These are phyloP conservation scores for Bibio marci DNA, from an alignment of 2,888 invertebrate genomes.

Conservation along the genomic window DNA sequence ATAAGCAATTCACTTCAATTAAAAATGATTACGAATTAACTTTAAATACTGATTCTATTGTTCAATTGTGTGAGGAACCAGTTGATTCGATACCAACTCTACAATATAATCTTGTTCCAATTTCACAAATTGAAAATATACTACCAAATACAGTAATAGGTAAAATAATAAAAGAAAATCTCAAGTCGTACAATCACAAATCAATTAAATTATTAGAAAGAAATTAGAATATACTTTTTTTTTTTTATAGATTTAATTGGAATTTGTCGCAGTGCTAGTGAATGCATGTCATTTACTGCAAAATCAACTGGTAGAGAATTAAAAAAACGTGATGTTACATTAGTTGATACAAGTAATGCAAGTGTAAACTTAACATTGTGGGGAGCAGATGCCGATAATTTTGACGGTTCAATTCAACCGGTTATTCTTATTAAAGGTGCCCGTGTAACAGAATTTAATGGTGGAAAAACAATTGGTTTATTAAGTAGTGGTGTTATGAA, in stretches of 20 bases:
- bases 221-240: neutral
- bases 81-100: slow-evolving; percentile 51
- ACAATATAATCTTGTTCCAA: slow-evolving; percentile 58
- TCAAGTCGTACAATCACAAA: neutral
- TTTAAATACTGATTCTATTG: slow-evolving; percentile 54
- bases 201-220: too few relatives aligned
- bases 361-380: slow-evolving; percentile 70
- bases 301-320: slow-evolving; percentile 64
- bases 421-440: slow-evolving; percentile 76
- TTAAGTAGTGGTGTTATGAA: slow-evolving; percentile 44
- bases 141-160: slow-evolving; percentile 54
- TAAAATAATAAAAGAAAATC: slow-evolving; percentile 25
- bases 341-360: slow-evolving; percentile 72
- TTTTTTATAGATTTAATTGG: slow-evolving; percentile 65
- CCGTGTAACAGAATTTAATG: slow-evolving; percentile 72
- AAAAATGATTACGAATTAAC: slow-evolving; percentile 96
- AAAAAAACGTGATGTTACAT: slow-evolving; percentile 69
- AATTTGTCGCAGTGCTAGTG: slow-evolving; percentile 56
- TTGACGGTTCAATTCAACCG: slow-evolving; percentile 58
- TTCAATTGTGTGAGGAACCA: slow-evolving; percentile 40
- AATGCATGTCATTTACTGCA: slow-evolving; percentile 54
- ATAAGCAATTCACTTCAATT: slow-evolving; percentile 67
- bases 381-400: slow-evolving; percentile 77
- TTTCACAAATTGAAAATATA: slow-evolving; percentile 51
- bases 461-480: slow-evolving; percentile 52